phyloP scores from a whole-genome alignment of 2,113 vertebrate species.

The Eclectus roratus region DNA sequence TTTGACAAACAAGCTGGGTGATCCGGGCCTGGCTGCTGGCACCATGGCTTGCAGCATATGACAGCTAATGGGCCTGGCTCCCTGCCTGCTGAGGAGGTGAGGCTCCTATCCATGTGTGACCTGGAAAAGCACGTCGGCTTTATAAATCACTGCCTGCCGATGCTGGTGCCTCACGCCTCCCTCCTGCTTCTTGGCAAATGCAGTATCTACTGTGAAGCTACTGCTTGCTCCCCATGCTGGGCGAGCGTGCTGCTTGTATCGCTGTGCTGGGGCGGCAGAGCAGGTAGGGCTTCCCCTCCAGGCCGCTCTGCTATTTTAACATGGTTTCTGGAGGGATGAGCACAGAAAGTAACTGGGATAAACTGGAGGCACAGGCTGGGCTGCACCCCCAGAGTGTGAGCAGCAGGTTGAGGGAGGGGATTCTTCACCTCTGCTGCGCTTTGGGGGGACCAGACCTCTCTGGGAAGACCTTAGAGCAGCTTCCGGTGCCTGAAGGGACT shows the following conservation, averaged over 20 bases:
- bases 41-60: not conserved
- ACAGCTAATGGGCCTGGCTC: conserved; percentile 46
- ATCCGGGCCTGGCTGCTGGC: not conserved
- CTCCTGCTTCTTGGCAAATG: not conserved
- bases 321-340: not conserved
- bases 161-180: not conserved
- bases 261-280: accelerated
- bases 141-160: not conserved
- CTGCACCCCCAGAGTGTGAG: not conserved
- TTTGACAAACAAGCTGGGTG: not conserved
- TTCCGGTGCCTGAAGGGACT: not conserved
- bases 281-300: not conserved
- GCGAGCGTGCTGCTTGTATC: accelerated
- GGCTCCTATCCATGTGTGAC: conserved; percentile 8
- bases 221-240: accelerated
- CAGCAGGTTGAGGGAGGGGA: not conserved
- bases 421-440: not conserved
- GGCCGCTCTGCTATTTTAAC: not conserved
- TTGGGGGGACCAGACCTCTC: not conserved
- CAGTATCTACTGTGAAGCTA: accelerated
- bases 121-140: not conserved
- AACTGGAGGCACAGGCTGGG: not conserved
- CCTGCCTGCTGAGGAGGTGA: not conserved
- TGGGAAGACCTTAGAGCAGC: not conserved
- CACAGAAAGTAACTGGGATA: not conserved